Evolutionary conservation across 2,888 invertebrate genomes (phyloP), one percentile per base, ranked within the genome.

Genomic region (Chromoteleia sp.): DNA sequence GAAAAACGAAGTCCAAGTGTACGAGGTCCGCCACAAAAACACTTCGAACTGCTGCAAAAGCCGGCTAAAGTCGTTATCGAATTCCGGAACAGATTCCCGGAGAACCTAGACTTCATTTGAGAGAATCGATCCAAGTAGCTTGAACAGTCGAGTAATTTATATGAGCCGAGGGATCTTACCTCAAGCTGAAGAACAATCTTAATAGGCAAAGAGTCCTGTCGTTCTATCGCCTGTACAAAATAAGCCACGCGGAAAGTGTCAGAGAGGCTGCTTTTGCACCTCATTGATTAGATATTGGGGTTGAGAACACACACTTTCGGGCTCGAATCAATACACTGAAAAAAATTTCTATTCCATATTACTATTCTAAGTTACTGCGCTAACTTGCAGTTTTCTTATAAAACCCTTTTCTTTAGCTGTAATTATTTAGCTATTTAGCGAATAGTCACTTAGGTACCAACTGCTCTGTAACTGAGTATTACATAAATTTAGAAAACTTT

Each of bases 21-120:
- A 36, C 30, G 54, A 61, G 30, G 21, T 25, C 52, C 39, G 29
- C 30, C 25, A 19, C 39, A 19, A 63, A 61, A 73, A 71, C 61
- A 54, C 29, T 12, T 19, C 17, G 17, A 36, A 3, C 25, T 0
- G 15, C 68, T 43, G 71, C 30, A 41, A 56, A 58, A 71, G 45
- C 52, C 54, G 67, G 36, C 36, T 52, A 25, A 74, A 59, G 79
- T 73, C 79, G 79, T 79, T 79, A 79, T 79, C 79, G 68, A 65
- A 79, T 79, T 79, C 79, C 73, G 50, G 73, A 59, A 73, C 73
- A 73, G 71, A 73, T 73, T 79, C 79, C 29, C 43, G 14, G 54
- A 59, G 54, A 79, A 39, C 61, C 58, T 79, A 33, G 73, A 79
- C 79, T 79, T 79, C 59, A 79, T 79, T 73, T 79, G 33, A 79